Percentiles rank a stretch among this genome's conserved stretches.
phyloP scores from a whole-genome alignment of 2,888 invertebrate species.

The Syrphus vitripennis region DNA sequence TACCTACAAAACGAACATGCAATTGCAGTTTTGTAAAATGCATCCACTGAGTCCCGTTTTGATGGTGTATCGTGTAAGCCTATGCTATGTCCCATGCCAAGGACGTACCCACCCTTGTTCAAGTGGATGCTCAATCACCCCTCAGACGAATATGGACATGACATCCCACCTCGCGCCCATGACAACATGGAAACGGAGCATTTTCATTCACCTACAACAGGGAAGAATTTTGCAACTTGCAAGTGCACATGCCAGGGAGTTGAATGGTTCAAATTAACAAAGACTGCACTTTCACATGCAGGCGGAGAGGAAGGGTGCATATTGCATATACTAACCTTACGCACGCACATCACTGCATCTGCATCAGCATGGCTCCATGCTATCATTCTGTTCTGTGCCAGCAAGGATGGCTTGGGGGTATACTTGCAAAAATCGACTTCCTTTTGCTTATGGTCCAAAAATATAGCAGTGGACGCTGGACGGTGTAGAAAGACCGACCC shows the following conservation, averaged over 20 bases:
- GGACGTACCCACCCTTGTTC: neutral
- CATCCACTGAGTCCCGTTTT: slow-evolving; percentile 24
- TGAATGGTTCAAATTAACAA: slow-evolving; percentile 50
- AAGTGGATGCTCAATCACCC: slow-evolving; percentile 35
- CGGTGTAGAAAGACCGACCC: neutral
- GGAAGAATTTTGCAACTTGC: slow-evolving; percentile 13
- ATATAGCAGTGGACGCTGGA: neutral
- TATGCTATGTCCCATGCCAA: neutral
- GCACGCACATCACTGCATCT: neutral
- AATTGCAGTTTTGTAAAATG: slow-evolving; percentile 62
- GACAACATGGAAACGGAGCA: slow-evolving; percentile 38
- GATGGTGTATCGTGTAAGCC: neutral
- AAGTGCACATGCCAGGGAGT: slow-evolving; percentile 13
- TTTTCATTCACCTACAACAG: slow-evolving; percentile 47
- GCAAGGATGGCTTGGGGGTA: neutral
- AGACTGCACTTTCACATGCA: slow-evolving; percentile 43
- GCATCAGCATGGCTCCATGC: neutral
- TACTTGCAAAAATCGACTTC: slow-evolving; percentile 27
- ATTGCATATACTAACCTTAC: neutral
- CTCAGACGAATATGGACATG: neutral
- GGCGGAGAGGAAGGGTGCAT: neutral
- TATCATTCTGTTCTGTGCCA: neutral
- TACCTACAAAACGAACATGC: slow-evolving; percentile 45
- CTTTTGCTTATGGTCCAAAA: slow-evolving; percentile 33
- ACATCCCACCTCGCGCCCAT: neutral